Evolutionary conservation across 92 coral and sea anemone species (phyloP), one percentile per base, ranked within the genome.

Genomic region (Paragorgia papillata): DNA sequence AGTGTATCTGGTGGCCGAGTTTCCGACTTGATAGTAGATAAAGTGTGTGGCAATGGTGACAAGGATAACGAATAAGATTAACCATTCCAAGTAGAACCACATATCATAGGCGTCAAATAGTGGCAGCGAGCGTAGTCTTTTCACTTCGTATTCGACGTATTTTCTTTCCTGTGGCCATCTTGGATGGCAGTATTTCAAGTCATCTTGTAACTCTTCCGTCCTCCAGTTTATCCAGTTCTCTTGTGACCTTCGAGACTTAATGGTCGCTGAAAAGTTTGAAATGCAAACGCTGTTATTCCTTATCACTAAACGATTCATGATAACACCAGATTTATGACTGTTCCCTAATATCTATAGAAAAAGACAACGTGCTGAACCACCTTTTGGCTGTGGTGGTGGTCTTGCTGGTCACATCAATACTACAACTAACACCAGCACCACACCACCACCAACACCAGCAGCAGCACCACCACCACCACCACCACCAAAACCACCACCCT

Each of bases 21-120:
- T 59, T 26, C 69, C 84, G 21, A 62, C 59, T 62, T 82, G 39
- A 32, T 81, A 79, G 26, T 89, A 89, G 27, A 83, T 63, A n/a
- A 86, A 35, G 67, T 90, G 96, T 1, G 86, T 30, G 28, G 57
- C 65, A 25, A 88, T 80, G 25, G 81, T 79, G 20, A 78, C 71
- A 10, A 88, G 59, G 30, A 90, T 62, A 82, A 85, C 73, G 18
- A 86, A 53, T 69, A 88, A 85, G 1, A 86, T 84, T 7, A 41
- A 18, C 92, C 92, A 88, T 73, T 88, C 92, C 26, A 80, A 31
- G 59, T 75, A 84, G 58, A 85, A 85, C 92, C 92, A 88, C 15
- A 25, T 35, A 37, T 79, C 91, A 33, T 74, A 76, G 27, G 75
- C 82, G 30, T 88, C 80, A 2, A 79, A 66, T 32, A 9, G 60